Conservation (phyloP, 2,797 vertebrate species). For the Acanthurus lineatus region DNA sequence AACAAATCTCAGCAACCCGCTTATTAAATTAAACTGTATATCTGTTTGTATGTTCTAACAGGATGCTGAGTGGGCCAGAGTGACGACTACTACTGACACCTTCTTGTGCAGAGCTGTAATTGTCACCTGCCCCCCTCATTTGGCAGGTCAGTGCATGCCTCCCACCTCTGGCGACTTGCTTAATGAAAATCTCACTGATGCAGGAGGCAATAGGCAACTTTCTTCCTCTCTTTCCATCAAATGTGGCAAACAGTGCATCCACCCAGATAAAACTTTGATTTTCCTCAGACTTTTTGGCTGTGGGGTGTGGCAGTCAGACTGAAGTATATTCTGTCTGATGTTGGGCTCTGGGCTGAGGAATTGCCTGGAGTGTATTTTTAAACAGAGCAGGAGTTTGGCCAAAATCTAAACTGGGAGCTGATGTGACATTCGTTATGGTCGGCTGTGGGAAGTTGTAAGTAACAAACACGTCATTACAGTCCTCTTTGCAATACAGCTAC, state of each 20-base stretch:
- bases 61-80: slow-evolving; percentile 78
- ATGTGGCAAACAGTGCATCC: slow-evolving; percentile 56
- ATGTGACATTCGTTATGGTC: slow-evolving; percentile 37
- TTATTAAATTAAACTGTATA: slow-evolving; percentile 35
- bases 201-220: slow-evolving; percentile 57
- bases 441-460: slow-evolving; percentile 54
- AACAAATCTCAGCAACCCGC: slow-evolving; percentile 4
- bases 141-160: slow-evolving; percentile 83
- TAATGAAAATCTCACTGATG: slow-evolving; percentile 71
- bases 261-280: slow-evolving; percentile 57
- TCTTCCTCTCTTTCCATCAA: slow-evolving; percentile 52
- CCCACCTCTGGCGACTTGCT: slow-evolving; percentile 52
- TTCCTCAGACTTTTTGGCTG: slow-evolving; percentile 43
- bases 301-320: slow-evolving; percentile 36
- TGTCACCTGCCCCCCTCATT: slow-evolving; percentile 85
- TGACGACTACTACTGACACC: slow-evolving; percentile 68
- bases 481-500: slow-evolving; percentile 20
- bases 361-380: slow-evolving; percentile 42
- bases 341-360: slow-evolving; percentile 23
- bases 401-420: slow-evolving; percentile 46
- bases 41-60: slow-evolving; percentile 64
- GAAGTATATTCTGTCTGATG: slow-evolving; percentile 29
- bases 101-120: slow-evolving; percentile 83
- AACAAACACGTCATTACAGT: slow-evolving; percentile 56
- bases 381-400: slow-evolving; percentile 30